Evolutionary conservation across 2,797 vertebrate genomes (phyloP), one percentile per base, ranked within the genome.

Genomic region (Anableps anableps): DNA sequence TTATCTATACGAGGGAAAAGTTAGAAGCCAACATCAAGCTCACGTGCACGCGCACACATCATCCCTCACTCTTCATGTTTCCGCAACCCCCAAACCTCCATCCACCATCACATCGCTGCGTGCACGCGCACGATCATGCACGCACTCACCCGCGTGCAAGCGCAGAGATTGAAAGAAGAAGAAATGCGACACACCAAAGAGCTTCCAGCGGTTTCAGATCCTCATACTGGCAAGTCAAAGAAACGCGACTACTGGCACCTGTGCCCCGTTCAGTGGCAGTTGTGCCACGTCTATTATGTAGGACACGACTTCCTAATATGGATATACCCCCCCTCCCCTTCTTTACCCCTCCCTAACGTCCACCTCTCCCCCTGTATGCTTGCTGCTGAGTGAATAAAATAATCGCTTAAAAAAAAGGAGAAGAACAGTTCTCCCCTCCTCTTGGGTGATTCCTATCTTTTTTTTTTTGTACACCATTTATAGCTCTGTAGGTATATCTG

Each of bases 231-330:
- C 16, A 73, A 75, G 43, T 47, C 34, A 71, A 38, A 64, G 72
- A 76, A 51, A 41, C 74, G 60, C 43, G 77, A 31, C 72, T 76
- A 48, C 47, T 23, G 77, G 81, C 92, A 93, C 90, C 91, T 92
- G 92, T 92, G 92, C 90, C 91, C 93, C 91, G 91, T 91, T 93
- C 91, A 90, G 74, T 72, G 91, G 92, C 86, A 92, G 83, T 85
- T 81, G 84, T 86, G 86, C 79, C 84, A 71, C 79, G 86, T 74
- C 85, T 88, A 92, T 92, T 92, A 93, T 93, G 93, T 93, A 94
- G 92, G 93, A 92, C 91, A 95, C 89, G 91, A 95, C 95, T 97
- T 95, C 96, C 94, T 93, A 93, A 93, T 92, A 93, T 90, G 92
- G 92, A 88, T 81, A 76, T 77, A 8, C 16, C 23, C 83, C 85